Evolutionary conservation across 2,888 invertebrate species (phyloP), one percentile per base, ranked within the genome.

Genomic region (Drosophila robusta): DNA sequence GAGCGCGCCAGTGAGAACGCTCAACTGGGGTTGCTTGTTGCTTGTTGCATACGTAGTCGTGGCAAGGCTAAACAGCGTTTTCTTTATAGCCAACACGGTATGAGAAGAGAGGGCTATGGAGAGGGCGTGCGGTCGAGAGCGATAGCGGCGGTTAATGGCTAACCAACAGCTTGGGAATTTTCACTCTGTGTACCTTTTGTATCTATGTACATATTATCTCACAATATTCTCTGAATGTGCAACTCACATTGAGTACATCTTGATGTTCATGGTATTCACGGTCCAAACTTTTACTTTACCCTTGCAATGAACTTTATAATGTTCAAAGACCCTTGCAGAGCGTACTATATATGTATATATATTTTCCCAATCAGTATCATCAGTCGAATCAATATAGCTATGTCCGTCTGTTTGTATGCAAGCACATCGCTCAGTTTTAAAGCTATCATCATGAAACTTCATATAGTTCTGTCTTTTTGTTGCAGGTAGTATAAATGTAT

Each of bases 21-120:
- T 12, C 9, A 42, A 22, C 26, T 46, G 41, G 12, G 32, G 8
- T 29, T 44, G 22, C 64, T 56, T 4, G 4, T 14, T 14, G 38
- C 14, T 16, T 9, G 16, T 22, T 12, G 22, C 22, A 22, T 11
- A 34, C 14, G 46, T 38, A 36, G 36, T 36, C 55, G 55, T 56
- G 55, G 55, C 55, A 56, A 46, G 46, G 52, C 29, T 52, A 46
- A 29, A 14, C 42, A 22, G 41, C 63, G 49, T 63, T 49, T 49
- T 64, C 63, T 63, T 49, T 14, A 47, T 34, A 6, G 39, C 32
- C 41, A 55, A 16, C 14, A 42, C 14, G 9, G 14, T 32, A n/a
- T 26, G 34, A 34, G 18, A 32, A 41, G 41, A 47, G 32, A 39
- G 5, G 7, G 18, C 7, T 16, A 3, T 29, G 39, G 32, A 45